Conservation (phyloP, 2,113 vertebrate species). For the Meleagris gallopavo region DNA sequence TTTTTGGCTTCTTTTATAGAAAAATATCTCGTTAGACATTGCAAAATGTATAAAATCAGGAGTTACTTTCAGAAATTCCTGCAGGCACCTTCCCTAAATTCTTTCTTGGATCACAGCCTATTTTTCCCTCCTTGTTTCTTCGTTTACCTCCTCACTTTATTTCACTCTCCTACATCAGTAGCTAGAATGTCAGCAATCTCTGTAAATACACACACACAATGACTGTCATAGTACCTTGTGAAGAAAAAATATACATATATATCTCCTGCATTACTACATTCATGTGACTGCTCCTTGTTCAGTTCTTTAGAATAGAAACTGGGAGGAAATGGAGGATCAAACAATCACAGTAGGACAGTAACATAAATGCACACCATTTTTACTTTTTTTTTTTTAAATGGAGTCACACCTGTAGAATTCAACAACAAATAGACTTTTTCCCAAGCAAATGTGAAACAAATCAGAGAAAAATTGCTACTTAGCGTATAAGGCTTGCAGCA, state of each 20-base stretch:
- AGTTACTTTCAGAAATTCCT: not conserved
- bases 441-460: not conserved
- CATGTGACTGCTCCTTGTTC: not conserved
- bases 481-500: not conserved
- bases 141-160: not conserved
- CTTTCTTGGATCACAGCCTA: not conserved
- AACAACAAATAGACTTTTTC: not conserved
- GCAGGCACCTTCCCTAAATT: not conserved
- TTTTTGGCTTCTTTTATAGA: not conserved
- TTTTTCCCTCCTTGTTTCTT: not conserved
- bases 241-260: not conserved
- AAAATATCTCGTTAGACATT: not conserved
- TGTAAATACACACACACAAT: not conserved
- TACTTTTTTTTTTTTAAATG: not conserved
- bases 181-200: not conserved
- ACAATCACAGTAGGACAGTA: not conserved
- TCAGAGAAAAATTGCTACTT: not conserved
- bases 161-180: not conserved
- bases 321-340: not conserved
- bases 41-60: not conserved
- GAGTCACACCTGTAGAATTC: not conserved
- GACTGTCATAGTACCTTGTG: not conserved
- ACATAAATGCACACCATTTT: not conserved
- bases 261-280: not conserved
- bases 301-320: not conserved